Evolutionary conservation across 2,113 vertebrate species (phyloP).

Genomic region (Zosterops lateralis): DNA sequence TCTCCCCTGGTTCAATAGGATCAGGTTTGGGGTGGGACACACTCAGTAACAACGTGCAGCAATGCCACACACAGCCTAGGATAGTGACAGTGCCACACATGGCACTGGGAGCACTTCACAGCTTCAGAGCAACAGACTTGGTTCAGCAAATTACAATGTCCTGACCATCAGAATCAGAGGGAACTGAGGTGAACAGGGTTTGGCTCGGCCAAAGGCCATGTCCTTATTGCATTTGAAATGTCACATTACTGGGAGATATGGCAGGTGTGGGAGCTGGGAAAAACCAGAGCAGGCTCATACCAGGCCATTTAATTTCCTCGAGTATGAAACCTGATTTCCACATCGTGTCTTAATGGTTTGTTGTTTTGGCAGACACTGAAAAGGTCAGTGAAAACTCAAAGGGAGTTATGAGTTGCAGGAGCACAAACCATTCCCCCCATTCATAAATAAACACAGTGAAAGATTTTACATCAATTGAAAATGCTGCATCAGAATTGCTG

Average conservation of each 20-base stretch:
- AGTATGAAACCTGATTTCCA: slow-evolving; percentile 27
- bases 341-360: not conserved
- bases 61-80: not conserved
- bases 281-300: not conserved
- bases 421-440: not conserved
- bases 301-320: not conserved
- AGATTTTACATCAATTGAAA: not conserved
- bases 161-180: not conserved
- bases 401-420: not conserved
- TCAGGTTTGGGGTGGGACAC: not conserved
- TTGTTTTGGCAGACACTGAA: not conserved
- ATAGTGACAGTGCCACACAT: not conserved
- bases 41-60: not conserved
- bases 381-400: not conserved
- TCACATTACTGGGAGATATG: not conserved
- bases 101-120: not conserved
- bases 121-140: not conserved
- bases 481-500: not conserved
- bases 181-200: not conserved
- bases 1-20: not conserved
- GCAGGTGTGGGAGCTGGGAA: not conserved
- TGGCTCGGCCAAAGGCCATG: not conserved
- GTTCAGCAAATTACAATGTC: not conserved
- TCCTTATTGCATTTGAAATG: not conserved
- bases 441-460: not conserved